Base-by-base conservation (phyloP, 2,113 vertebrate species). In the Clarias magur region DNA sequence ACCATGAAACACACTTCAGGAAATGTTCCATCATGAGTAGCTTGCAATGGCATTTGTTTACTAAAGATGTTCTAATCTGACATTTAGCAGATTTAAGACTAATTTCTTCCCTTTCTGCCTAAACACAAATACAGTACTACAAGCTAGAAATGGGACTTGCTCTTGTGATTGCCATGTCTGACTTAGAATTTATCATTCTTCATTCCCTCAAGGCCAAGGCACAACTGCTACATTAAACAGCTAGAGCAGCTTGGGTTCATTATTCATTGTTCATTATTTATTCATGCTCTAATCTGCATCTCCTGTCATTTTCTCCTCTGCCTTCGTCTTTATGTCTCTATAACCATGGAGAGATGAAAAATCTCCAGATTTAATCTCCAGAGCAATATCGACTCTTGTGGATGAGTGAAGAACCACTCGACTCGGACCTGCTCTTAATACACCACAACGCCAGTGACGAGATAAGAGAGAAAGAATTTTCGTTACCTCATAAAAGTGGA, bases 371-470 rank as follows among this genome's bases (percentile, higher is more conserved):
- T n/a, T n/a, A n/a, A n/a, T n/a, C n/a, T n/a, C n/a, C n/a, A 48
- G 38, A 25, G 80, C 76, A 78, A 72, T 25, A 0, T 85, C 57
- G 76, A 30, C 16, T 57, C 63, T 13, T 23, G 48, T 88, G 48
- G 65, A 67, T 56, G 19, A 38, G 68, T 38, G 68, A 72, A 19
- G 16, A 72, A 19, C 30, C 68, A 62, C 63, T 62, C 34, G 62
- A 11, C 17, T 53, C 34, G 38, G 42, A 63, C 48, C 59, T 54
- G 67, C 85, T 88, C 59, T 76, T 81, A 7, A 34, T 25, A 83
- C 59, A 86, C 60, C 80, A 76, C 83, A 82, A 82, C 60, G 59
- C 0, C 67, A 70, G 0, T 84, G 87, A 62, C 80, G 8, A 82
- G 63, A 76, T 65, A 57, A 73, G 57, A 19, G 25, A 34, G 21